Conservation (phyloP, 2,797 vertebrate genomes). For the Trachurus trachurus region DNA sequence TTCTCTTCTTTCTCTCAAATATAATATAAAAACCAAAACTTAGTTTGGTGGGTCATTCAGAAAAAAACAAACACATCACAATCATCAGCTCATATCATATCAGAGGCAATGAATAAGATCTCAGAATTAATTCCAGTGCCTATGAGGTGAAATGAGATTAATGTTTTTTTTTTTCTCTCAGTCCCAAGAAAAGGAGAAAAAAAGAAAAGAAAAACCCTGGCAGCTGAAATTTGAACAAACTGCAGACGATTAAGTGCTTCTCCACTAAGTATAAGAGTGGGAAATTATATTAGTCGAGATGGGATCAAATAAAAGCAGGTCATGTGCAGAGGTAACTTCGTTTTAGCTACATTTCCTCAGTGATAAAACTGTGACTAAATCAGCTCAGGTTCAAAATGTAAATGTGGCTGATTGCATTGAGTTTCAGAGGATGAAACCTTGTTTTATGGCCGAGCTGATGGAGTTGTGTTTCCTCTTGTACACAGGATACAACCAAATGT, state of each 20-base stretch:
- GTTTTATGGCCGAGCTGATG: background rate
- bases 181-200: conserved; percentile 31
- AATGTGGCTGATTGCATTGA: conserved; percentile 12
- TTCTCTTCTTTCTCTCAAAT: background rate
- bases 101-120: conserved; percentile 25
- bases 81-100: background rate
- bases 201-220: background rate
- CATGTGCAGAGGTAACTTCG: conserved; percentile 61
- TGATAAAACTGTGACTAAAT: conserved; percentile 27
- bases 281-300: conserved; percentile 53
- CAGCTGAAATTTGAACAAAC: conserved; percentile 42
- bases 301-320: conserved; percentile 46
- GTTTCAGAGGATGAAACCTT: background rate
- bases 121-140: conserved; percentile 12
- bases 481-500: background rate
- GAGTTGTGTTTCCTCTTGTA: background rate
- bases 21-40: background rate
- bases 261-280: conserved; percentile 45
- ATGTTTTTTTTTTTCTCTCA: background rate
- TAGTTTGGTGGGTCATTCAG: background rate
- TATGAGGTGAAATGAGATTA: conserved; percentile 31
- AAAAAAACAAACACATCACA: background rate
- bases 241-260: conserved; percentile 49
- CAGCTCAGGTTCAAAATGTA: conserved; percentile 27
- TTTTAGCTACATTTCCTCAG: conserved; percentile 56